Conservation (phyloP, 2,113 vertebrate species). For the Nycticebus coucang region DNA sequence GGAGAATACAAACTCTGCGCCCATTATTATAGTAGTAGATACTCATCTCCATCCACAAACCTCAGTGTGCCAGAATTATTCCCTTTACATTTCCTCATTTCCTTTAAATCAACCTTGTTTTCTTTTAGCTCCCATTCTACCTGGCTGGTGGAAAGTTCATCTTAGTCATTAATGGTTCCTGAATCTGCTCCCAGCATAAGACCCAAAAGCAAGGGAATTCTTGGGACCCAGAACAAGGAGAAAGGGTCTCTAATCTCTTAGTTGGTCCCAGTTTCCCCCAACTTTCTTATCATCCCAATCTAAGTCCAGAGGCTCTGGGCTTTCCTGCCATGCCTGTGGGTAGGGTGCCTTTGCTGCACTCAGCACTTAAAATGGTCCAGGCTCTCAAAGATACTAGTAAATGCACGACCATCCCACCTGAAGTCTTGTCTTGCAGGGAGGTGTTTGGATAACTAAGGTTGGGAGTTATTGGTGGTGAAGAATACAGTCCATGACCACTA, state of each 20-base stretch:
- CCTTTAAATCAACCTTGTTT: conserved; percentile 36
- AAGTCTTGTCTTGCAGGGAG: background rate
- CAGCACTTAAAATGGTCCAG: background rate
- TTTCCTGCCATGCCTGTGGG: too few relatives aligned
- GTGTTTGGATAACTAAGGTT: background rate
- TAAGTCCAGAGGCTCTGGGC: background rate
- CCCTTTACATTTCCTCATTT: background rate
- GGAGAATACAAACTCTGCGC: background rate
- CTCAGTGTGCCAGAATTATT: background rate
- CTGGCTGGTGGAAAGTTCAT: background rate
- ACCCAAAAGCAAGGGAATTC: background rate
- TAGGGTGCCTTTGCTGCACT: background rate
- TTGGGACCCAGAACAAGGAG: background rate
- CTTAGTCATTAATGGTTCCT: background rate
- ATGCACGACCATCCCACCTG: too few relatives aligned
- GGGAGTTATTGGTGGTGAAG: background rate
- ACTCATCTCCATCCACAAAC: background rate
- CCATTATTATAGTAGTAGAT: background rate
- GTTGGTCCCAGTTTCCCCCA: background rate
- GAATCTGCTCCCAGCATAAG: background rate
- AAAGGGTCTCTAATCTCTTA: background rate
- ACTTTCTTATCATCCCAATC: background rate
- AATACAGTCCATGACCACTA: background rate
- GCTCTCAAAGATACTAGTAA: background rate
- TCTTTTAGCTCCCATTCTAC: background rate